These are phyloP conservation scores for Acromyrmex heyeri DNA, from an alignment of 1,140 invertebrate genomes.

Conservation along the genomic window DNA sequence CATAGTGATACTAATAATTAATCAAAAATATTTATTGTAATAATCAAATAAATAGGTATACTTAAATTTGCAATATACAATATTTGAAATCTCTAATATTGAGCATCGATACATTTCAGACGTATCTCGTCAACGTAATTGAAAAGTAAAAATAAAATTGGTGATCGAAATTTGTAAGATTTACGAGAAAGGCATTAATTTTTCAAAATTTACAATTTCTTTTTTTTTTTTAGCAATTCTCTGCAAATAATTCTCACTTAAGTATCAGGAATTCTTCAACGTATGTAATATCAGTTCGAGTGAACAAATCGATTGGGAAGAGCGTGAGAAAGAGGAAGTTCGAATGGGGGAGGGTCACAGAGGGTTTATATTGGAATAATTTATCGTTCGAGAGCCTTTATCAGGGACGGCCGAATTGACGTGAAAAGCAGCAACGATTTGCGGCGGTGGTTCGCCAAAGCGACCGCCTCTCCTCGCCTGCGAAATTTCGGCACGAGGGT, in stretches of 20 bases:
- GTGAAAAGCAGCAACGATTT: slow-evolving; percentile 75
- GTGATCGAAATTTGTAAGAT: too few relatives aligned
- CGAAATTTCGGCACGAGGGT: slow-evolving; percentile 67
- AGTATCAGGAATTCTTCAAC: not conserved
- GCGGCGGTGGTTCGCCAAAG: slow-evolving; percentile 68
- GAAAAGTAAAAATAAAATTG: too few relatives aligned
- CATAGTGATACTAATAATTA: not conserved
- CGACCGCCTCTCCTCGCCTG: slow-evolving; percentile 59
- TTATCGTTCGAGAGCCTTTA: slow-evolving; percentile 72
- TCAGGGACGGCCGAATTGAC: slow-evolving; percentile 69
- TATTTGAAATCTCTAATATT: slow-evolving; percentile 17
- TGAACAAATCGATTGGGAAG: slow-evolving; percentile 11
- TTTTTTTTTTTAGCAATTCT: not conserved
- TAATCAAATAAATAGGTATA: not conserved
- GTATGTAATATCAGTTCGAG: slow-evolving; percentile 13
- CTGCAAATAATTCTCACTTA: not conserved
- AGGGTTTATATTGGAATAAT: slow-evolving; percentile 72
- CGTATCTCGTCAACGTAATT: not conserved
- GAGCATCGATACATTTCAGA: not conserved
- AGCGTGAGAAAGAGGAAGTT: not conserved
- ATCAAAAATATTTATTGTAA: not conserved
- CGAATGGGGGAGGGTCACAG: not conserved
- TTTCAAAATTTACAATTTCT: not conserved
- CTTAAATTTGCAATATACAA: not conserved
- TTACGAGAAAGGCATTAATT: not conserved